Percentiles rank a stretch among this genome's conserved stretches.
Evolutionary conservation across 2,888 invertebrate genomes (phyloP).

Genomic region (Iphiclides podalirius): DNA sequence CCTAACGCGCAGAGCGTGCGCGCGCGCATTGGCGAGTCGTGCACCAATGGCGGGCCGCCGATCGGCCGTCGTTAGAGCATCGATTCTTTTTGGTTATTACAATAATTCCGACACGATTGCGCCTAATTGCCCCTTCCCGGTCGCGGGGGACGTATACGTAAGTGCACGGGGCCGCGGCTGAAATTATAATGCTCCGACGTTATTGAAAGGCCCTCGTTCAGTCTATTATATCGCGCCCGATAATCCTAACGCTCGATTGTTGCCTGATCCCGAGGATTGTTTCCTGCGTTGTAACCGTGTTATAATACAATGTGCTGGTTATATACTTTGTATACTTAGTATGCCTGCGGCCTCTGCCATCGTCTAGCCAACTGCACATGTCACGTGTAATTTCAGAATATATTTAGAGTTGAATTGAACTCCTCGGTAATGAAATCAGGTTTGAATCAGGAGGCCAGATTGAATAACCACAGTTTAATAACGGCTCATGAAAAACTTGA

Average conservation of each 20-base stretch:
- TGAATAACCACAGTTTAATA: too few species aligned
- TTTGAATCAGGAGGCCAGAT: too few species aligned
- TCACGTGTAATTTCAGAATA: too few species aligned
- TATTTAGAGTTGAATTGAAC: too few species aligned
- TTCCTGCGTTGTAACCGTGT: constrained; percentile 42
- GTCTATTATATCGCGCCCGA: constrained; percentile 50
- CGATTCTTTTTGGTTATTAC: constrained; percentile 78
- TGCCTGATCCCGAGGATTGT: constrained; percentile 55
- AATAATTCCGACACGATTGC: constrained; percentile 76
- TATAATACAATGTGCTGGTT: constrained; percentile 25
- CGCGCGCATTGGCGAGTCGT: constrained; percentile 68
- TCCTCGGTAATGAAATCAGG: too few species aligned
- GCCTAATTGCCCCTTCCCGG: constrained; percentile 74
- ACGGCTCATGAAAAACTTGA: too few species aligned
- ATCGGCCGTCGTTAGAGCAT: constrained; percentile 63
- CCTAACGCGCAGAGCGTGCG: constrained; percentile 60
- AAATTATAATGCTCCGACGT: constrained; percentile 43
- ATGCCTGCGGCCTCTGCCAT: too few species aligned
- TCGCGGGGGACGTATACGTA: constrained; percentile 35
- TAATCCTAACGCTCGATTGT: constrained; percentile 53
- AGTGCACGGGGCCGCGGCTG: constrained; percentile 33
- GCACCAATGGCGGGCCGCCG: constrained; percentile 64
- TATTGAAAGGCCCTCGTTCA: constrained; percentile 52
- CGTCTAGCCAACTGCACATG: too few species aligned
- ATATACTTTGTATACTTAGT: too few species aligned